Conservation (phyloP, 2,888 invertebrate genomes). For the Drosophila kambysellisi region DNA sequence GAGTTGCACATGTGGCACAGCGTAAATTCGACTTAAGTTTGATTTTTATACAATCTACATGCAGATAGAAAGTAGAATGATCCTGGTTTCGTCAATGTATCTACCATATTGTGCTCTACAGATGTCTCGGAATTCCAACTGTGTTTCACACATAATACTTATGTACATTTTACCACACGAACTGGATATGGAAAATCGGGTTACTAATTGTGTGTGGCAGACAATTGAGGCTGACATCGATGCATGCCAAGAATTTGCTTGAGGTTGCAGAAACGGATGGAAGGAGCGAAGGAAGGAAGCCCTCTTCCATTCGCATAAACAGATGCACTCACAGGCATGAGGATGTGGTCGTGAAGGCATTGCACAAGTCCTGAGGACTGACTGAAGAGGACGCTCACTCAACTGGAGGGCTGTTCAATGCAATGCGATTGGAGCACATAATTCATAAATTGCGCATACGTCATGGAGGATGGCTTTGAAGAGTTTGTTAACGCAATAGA, state of each 20-base stretch:
- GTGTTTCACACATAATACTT: not conserved
- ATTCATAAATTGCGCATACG: constrained; percentile 52
- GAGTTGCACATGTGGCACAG: not conserved
- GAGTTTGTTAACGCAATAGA: constrained; percentile 49
- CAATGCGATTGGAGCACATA: constrained; percentile 15
- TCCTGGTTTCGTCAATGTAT: not conserved
- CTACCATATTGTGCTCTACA: not conserved
- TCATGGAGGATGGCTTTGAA: constrained; percentile 12
- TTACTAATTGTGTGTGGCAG: constrained; percentile 41
- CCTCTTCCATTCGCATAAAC: not conserved
- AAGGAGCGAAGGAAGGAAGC: not conserved
- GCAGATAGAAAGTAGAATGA: not conserved
- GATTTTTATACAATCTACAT: not conserved
- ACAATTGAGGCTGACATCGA: constrained; percentile 23
- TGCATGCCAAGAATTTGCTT: constrained; percentile 21
- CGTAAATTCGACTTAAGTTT: no score
- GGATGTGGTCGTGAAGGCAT: constrained; percentile 3
- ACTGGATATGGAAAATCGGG: constrained; percentile 22
- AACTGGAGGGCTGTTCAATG: constrained; percentile 34
- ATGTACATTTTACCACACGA: not conserved
- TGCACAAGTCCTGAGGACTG: constrained; percentile 19
- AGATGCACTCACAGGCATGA: not conserved
- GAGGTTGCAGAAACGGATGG: not conserved
- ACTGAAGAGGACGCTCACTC: constrained; percentile 14
- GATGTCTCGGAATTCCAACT: not conserved